These are phyloP conservation scores for Paratilapia polleni DNA, from an alignment of 2,113 vertebrate species.

Conservation along the genomic window DNA sequence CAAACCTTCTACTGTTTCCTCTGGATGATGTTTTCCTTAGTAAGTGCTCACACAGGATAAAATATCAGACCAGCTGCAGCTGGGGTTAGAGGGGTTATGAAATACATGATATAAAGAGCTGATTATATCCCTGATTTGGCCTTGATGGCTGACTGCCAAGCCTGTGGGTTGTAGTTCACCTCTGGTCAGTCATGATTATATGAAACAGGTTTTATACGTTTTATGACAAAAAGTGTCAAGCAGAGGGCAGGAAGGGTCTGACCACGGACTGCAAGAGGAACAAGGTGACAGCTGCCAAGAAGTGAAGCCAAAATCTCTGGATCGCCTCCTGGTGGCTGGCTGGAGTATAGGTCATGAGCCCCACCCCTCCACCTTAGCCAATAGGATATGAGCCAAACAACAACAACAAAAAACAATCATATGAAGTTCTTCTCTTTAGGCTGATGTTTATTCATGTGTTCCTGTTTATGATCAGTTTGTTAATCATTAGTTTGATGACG, in stretches of 20 bases:
- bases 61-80: conserved; percentile 46
- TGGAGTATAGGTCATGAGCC: fast-evolving
- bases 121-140: conserved; percentile 26
- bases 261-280: background rate
- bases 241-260: background rate
- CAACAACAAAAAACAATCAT: background rate
- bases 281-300: background rate
- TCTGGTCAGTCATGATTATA: background rate
- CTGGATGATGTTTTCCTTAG: conserved; percentile 39
- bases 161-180: background rate
- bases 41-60: conserved; percentile 54
- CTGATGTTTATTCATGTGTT: background rate
- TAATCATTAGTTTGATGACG: background rate
- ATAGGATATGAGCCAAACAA: background rate
- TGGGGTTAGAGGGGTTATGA: conserved; percentile 10
- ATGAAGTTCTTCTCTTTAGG: background rate
- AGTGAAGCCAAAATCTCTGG: background rate
- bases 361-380: background rate
- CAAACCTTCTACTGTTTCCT: conserved; percentile 51
- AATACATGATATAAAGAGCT: conserved; percentile 48
- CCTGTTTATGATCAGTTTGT: background rate
- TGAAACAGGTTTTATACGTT: background rate
- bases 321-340: background rate
- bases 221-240: background rate
- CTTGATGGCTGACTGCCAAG: background rate